These are phyloP conservation scores for Synergus itoensis DNA, from an alignment of 2,888 invertebrate genomes.

Conservation along the genomic window DNA sequence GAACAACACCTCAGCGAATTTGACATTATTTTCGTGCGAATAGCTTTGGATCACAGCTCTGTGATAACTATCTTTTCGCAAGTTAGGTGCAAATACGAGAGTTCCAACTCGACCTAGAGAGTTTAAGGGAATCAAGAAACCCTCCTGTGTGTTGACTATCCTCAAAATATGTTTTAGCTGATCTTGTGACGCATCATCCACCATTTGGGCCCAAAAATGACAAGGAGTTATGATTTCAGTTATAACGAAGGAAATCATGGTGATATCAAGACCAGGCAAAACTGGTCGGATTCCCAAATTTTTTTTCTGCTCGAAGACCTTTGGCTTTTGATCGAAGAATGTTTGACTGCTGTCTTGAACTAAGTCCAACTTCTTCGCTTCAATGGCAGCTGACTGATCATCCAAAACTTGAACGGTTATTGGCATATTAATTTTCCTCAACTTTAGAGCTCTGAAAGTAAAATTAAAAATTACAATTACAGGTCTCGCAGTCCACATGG, in stretches of 20 bases:
- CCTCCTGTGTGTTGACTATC: constrained; percentile 71
- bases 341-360: not conserved
- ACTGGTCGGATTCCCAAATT: constrained; percentile 76
- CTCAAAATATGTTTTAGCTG: constrained; percentile 73
- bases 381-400: constrained; percentile 57
- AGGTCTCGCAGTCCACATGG: too few relatives aligned
- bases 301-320: not conserved
- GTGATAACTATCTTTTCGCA: constrained; percentile 73
- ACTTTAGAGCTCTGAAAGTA: constrained; percentile 88
- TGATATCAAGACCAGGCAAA: constrained; percentile 82
- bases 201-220: constrained; percentile 85
- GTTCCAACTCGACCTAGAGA: constrained; percentile 77
- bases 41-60: constrained; percentile 64
- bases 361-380: constrained; percentile 56
- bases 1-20: constrained; percentile 82
- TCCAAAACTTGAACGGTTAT: constrained; percentile 80
- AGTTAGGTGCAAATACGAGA: constrained; percentile 81
- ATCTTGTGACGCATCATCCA: constrained; percentile 77
- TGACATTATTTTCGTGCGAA: constrained; percentile 57
- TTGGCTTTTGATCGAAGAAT: not conserved
- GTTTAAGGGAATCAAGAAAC: constrained; percentile 56
- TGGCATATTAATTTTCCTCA: constrained; percentile 78
- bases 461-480: too few relatives aligned
- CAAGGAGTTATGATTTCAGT: constrained; percentile 82
- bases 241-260: constrained; percentile 80